Evolutionary conservation across 2,888 invertebrate species (phyloP), one percentile per base, ranked within the genome.

Genomic region (Melanotus villosus): DNA sequence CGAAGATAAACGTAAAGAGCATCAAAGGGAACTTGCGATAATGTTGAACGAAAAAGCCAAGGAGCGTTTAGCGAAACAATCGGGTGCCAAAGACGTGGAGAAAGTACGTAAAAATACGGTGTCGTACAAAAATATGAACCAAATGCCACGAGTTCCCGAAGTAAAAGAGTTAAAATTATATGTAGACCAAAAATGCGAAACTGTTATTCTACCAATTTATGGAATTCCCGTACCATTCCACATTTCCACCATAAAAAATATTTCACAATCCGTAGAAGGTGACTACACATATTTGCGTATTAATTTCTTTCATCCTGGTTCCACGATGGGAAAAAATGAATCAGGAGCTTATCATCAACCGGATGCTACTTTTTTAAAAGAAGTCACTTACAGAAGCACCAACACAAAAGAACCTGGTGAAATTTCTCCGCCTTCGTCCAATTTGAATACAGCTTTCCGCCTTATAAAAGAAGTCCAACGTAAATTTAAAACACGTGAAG

Each of bases 171-270:
- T 99, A 1, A 97, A 98, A 84, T 88, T 99, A 72, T 99, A 92
- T 87, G 99, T 99, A 76, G 97, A 98, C 87, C 93, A 93, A 78
- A 98, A 97, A 86, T 98, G 98, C 83, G 99, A 99, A 86, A 98
- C 98, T 0, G 94, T 99, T n/a, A 97, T 99, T 74, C 86, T 99
- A 80, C 99, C 99, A 1, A 91, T 99, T 77, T 99, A 96, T 87
- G 99, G 99, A 9, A 88, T 96, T 47, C 94, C 98, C 0, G 97
- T 97, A 70, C 99, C 99, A 62, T 99, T 97, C 85, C 99, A 99
- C 84, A 99, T 99, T 83, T 97, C 98, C 2, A 99, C 97, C 4
- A 96, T 99, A 62, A 99, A 99, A 88, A 99, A 99, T 84, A 98
- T 99, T 80, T 98, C 98, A 0, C 97, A 98, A 85, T 97, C 98